Evolutionary conservation across 2,888 invertebrate genomes (phyloP).

Genomic region (Zootermopsis nevadensis): DNA sequence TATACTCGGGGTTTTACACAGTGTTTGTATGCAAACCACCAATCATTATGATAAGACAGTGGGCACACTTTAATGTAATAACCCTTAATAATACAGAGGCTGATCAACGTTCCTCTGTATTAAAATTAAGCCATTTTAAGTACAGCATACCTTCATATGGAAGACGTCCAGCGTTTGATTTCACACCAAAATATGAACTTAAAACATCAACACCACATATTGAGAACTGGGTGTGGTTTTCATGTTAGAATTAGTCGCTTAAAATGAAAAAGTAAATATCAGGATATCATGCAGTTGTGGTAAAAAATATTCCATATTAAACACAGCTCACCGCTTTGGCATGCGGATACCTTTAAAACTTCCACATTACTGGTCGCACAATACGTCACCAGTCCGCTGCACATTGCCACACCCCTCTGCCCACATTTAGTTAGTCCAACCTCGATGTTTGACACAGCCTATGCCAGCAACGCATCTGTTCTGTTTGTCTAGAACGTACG

Average conservation of each 20-base stretch:
- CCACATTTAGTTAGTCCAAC: neutral
- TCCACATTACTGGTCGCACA: conserved; percentile 2
- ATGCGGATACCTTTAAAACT: neutral
- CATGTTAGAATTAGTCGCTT: too few relatives aligned
- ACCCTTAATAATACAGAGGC: neutral
- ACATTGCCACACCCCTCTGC: neutral
- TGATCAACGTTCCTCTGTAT: neutral
- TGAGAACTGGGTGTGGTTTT: too few relatives aligned
- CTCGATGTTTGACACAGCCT: too few relatives aligned
- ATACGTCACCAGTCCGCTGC: neutral
- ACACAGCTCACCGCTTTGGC: neutral
- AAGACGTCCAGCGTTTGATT: too few relatives aligned
- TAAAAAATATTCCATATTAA: too few relatives aligned
- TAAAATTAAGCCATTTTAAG: neutral
- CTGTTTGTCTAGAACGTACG: neutral
- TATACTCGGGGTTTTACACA: neutral
- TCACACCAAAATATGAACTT: neutral
- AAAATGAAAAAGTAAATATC: neutral
- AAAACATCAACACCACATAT: too few relatives aligned
- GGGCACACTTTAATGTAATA: neutral
- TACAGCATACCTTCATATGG: too few relatives aligned
- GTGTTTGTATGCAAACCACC: conserved; percentile 23
- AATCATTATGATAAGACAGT: conserved; percentile 16
- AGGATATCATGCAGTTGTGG: neutral
- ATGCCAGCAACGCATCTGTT: neutral